Evolutionary conservation across 1,140 invertebrate genomes (phyloP), one percentile per base, ranked within the genome.

Genomic region (Watersipora subatra): DNA sequence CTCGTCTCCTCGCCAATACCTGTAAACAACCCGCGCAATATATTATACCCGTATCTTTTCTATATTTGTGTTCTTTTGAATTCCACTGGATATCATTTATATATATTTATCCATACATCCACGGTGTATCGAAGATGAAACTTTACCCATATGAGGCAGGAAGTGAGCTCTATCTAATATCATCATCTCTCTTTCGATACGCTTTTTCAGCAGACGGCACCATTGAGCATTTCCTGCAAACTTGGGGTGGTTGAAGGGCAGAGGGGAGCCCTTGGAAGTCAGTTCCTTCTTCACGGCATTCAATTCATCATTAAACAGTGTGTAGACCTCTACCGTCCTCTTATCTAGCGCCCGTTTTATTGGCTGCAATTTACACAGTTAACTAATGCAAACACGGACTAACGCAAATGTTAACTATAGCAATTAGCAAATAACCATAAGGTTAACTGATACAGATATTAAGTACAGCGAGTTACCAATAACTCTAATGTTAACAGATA

Each of bases 221-320:
- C 87, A 85, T 56, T 85, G 78, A 0, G 86, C 88, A 68, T 85
- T 80, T 0, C 90, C 89, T 0, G 87, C 83, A 74, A 84, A 88
- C 25, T 85, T 84, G 0, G 89, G 87, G 67, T 88, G 80, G 25
- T 70, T 68, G 22, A 84, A 83, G 0, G 85, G 81, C 0, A 86
- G 83, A 62, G 87, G 83, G 28, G 84, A 77, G 28, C 86, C 81
- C 61, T 86, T 85, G 25, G 83, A 74, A 1, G 88, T 79, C 64
- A 91, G 78, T 63, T 88, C 85, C 64, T 86, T 84, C 71, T 90
- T 88, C 0, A 86, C 84, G 1, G 83, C 82, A 66, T 88, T 85
- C 28, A 92, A 85, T 72, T 91, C 88, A n/a, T 86, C 82, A 64
- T 84, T 84, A 72, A 92, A 89, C 76, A 90, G 84, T 25, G 84